These are phyloP conservation scores for Caenorhabditis plicata DNA, from an alignment of 2,888 invertebrate genomes.

Conservation along the genomic window DNA sequence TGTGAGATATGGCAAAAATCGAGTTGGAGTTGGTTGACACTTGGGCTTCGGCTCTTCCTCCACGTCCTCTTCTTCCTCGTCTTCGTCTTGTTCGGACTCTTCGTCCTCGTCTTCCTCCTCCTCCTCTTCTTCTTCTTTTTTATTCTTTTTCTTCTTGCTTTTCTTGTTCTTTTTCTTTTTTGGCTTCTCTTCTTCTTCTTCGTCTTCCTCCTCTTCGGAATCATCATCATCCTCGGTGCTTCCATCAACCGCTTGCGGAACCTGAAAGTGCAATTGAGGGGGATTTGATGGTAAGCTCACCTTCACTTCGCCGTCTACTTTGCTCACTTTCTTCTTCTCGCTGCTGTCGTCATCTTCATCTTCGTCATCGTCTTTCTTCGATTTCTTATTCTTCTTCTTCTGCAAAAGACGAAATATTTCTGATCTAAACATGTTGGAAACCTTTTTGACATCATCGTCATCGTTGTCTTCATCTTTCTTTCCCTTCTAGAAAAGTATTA, in stretches of 20 bases:
- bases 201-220: constrained; percentile 4
- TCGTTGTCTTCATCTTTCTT: no score
- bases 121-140: constrained; percentile 3
- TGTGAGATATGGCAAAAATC: neutral
- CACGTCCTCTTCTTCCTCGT: constrained; percentile 5
- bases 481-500: no score
- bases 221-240: constrained; percentile 8
- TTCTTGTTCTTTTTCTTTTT: neutral
- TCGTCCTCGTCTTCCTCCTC: constrained; percentile 2
- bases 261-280: no score
- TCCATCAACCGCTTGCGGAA: constrained; percentile 13
- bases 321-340: constrained; percentile 8
- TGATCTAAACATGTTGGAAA: no score
- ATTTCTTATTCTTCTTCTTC: constrained; percentile 4
- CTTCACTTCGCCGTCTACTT: constrained; percentile 13
- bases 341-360: constrained; percentile 7
- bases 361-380: constrained; percentile 6
- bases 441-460: no score
- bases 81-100: constrained; percentile 1
- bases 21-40: neutral
- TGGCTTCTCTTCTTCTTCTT: constrained; percentile 3
- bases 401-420: no score
- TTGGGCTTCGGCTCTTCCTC: constrained; percentile 4
- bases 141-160: neutral
- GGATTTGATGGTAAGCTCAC: no score